Conservation (phyloP, 2,113 vertebrate genomes). For the Gambusia affinis region DNA sequence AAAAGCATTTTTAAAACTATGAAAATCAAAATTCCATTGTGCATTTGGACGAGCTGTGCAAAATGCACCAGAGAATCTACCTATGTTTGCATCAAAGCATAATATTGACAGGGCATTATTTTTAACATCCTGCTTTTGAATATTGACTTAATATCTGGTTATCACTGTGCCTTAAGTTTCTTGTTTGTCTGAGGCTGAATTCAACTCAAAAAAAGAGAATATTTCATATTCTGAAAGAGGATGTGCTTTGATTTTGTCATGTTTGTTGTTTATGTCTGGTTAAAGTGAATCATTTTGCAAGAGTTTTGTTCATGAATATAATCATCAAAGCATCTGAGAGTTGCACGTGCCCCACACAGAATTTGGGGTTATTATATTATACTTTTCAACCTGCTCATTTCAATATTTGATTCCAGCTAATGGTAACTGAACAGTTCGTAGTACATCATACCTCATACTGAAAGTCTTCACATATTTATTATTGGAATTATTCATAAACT, state of each 20-base stretch:
- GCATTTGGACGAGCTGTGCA: neutral
- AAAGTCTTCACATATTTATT: neutral
- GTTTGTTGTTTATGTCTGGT: neutral
- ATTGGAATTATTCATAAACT: neutral
- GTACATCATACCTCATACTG: neutral
- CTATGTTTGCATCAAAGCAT: neutral
- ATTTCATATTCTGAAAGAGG: neutral
- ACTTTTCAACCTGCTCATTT: neutral
- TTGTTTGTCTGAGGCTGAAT: neutral
- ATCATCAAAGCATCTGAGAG: neutral
- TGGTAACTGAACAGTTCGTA: neutral
- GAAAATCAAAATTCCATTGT: neutral
- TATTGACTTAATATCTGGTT: neutral
- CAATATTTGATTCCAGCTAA: neutral
- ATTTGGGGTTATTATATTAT: neutral
- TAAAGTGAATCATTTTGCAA: neutral
- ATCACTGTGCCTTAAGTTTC: neutral
- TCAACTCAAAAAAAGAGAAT: neutral
- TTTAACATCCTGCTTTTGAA: neutral
- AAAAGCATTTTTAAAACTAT: neutral
- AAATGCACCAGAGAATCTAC: neutral
- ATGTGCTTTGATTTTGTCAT: neutral
- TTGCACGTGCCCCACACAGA: no score
- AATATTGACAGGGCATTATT: neutral
- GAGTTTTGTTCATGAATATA: constrained; percentile 33